Conservation (phyloP, 2,888 invertebrate species). For the Lordiphosa fenestrarum region DNA sequence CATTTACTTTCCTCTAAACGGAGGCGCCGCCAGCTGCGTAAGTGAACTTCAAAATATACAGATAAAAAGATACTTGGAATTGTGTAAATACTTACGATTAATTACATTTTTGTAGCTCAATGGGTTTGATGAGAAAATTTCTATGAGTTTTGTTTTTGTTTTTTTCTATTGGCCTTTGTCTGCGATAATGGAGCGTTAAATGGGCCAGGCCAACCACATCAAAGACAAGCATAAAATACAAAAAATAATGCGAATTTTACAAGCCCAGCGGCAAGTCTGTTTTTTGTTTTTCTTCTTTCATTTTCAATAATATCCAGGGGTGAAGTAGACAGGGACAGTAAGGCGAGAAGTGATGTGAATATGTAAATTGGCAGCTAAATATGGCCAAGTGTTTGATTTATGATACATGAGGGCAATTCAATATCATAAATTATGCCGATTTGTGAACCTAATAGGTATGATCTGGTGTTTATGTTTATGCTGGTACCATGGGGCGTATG, state of each 20-base stretch:
- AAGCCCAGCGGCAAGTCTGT: no score
- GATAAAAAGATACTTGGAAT: constrained; percentile 15
- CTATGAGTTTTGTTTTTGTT: constrained; percentile 33
- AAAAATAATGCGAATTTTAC: constrained; percentile 48
- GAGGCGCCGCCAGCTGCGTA: constrained; percentile 21
- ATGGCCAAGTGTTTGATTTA: constrained; percentile 52
- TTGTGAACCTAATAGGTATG: constrained; percentile 11
- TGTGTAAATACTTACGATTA: constrained; percentile 70
- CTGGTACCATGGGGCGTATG: constrained; percentile 26
- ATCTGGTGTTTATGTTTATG: not conserved
- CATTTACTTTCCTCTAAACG: constrained; percentile 11
- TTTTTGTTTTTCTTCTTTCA: no score
- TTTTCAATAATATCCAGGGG: not conserved
- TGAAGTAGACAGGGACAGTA: not conserved
- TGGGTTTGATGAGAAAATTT: constrained; percentile 53
- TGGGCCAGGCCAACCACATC: constrained; percentile 60
- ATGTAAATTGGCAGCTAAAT: constrained; percentile 46
- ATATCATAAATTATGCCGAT: constrained; percentile 56
- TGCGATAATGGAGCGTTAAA: constrained; percentile 61
- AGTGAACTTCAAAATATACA: no score
- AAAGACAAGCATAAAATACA: constrained; percentile 40
- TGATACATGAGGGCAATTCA: constrained; percentile 52
- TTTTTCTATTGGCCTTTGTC: constrained; percentile 42
- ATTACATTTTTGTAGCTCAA: constrained; percentile 56
- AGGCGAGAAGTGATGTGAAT: constrained; percentile 46